Conservation (phyloP, 2,113 vertebrate genomes). For the Strix aluco region DNA sequence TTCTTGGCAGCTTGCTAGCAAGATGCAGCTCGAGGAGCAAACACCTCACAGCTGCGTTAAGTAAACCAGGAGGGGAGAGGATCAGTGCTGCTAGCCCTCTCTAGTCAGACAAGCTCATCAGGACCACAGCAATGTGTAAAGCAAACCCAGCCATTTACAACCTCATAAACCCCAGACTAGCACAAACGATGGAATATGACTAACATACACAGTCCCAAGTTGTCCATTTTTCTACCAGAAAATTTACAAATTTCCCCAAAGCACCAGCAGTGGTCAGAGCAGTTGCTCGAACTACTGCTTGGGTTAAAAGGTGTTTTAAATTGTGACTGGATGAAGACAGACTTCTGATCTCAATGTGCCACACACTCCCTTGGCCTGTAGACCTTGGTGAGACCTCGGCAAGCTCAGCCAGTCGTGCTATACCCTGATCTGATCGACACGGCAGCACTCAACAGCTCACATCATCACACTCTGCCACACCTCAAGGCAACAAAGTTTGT, state of each 20-base stretch:
- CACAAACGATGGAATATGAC: background rate
- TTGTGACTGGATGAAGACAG: background rate
- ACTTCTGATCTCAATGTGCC: background rate
- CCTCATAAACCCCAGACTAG: background rate
- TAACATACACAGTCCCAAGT: background rate
- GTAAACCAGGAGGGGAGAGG: background rate
- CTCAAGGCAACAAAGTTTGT: background rate
- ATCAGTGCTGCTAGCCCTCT: background rate
- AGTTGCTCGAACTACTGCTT: background rate
- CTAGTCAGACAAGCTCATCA: background rate
- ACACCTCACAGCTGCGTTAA: background rate
- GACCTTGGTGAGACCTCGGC: background rate
- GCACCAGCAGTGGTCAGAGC: background rate
- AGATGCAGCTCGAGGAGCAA: background rate
- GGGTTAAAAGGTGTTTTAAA: background rate
- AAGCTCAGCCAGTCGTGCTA: background rate
- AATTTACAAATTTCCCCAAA: background rate
- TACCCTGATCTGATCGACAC: fast-evolving
- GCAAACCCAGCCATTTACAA: background rate
- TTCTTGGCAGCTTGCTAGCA: background rate
- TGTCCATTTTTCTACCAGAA: background rate
- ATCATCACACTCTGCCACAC: background rate
- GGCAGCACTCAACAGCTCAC: background rate
- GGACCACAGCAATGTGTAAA: background rate
- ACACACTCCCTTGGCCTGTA: background rate